Base-by-base conservation (phyloP, 2,888 invertebrate genomes). In the Pegoplata infirma region DNA sequence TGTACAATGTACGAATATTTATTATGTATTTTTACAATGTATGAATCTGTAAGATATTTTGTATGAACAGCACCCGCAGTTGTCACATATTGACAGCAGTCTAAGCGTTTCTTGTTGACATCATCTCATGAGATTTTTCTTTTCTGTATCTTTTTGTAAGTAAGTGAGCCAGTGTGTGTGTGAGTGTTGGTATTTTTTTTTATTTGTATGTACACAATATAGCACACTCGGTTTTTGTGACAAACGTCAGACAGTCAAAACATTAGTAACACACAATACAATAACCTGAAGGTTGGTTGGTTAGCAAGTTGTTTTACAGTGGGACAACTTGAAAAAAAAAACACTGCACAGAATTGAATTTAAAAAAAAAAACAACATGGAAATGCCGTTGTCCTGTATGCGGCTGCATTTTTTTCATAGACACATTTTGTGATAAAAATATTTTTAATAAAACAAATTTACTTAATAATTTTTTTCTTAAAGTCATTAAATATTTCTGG, bases 201-300 rank as follows among this genome's bases (percentile, higher is more conserved):
- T n/a, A n/a, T n/a, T n/a, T n/a, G n/a, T 0, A 32, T 47, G 25
- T 63, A 16, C 28, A 56, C 14, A 67, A 61, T 68, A 16, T 68
- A 59, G 25, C 47, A 55, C n/a, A 73, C 51, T 56, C 28, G 36
- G 36, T 49, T 61, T 36, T 21, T 61, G 63, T 72, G 61, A 73
- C 77, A 77, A 61, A 56, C 17, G 19, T 63, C 63, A 73, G 51
- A 14, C 67, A 56, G 72, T 55, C 59, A 77, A 59, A 77, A 67
- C 10, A 72, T 61, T 46, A 44, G 25, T 14, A 63, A 56, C 21
- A 28, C 47, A 56, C 12, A 64, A n/a, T 5, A 46, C 21, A 58
- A n/a, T n/a, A n/a, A 40, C 40, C 40, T 44, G 58, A 32, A 59
- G 40, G 21, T 44, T 46, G 58, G 58, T 44, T 59, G 23, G 23